A percentile compares a stretch with the other conserved stretches of the same genome.
phyloP scores from a whole-genome alignment of 2,113 vertebrate genomes.

The Nothobranchius furzeri region DNA sequence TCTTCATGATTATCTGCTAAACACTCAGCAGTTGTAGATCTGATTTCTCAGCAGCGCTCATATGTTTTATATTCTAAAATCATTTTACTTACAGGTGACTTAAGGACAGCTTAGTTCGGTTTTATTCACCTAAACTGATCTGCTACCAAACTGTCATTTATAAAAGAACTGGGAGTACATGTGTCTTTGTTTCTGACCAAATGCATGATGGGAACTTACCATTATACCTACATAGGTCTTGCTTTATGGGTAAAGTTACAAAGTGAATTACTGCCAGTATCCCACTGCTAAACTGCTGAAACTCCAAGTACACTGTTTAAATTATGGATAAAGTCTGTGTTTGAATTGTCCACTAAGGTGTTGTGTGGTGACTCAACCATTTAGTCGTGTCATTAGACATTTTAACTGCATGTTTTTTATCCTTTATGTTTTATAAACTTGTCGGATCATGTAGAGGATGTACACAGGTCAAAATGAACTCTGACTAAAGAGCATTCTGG shows the following conservation, averaged over 20 bases:
- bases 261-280: constrained; percentile 29
- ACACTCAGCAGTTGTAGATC: constrained; percentile 5
- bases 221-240: constrained; percentile 5
- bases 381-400: too few species aligned
- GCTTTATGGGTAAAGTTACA: not conserved
- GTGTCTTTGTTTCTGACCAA: constrained; percentile 7
- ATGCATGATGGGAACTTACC: not conserved
- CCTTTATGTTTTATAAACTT: too few species aligned
- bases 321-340: not conserved
- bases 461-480: too few species aligned
- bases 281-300: constrained; percentile 15
- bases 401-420: too few species aligned
- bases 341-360: too few species aligned
- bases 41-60: constrained; percentile 12
- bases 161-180: not conserved
- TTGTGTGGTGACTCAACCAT: too few species aligned
- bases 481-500: too few species aligned
- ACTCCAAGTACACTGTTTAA: not conserved
- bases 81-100: constrained; percentile 2
- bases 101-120: not conserved
- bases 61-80: not conserved
- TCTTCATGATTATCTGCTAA: constrained; percentile 35
- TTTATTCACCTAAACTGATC: not conserved
- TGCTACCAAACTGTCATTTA: constrained; percentile 2
- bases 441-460: too few species aligned